phyloP scores from a whole-genome alignment of 2,888 invertebrate species.

The Pegoplata infirma region DNA sequence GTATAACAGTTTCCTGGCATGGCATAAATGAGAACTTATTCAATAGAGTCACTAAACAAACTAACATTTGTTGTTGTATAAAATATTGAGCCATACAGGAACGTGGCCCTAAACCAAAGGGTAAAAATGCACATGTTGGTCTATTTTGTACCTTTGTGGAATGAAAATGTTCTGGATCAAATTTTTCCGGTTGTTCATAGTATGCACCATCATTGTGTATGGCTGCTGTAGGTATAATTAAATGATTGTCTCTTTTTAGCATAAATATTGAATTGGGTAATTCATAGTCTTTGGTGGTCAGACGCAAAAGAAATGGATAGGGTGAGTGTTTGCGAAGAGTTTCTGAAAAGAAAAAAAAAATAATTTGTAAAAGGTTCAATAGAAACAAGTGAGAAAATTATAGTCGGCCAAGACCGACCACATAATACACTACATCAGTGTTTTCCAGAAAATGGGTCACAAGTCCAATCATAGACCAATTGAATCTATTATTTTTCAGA shows the following conservation, averaged over 20 bases:
- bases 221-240: slow-evolving; percentile 75
- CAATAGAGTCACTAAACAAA: slow-evolving; percentile 69
- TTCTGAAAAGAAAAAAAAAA: slow-evolving; percentile 72
- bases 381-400: too few species aligned
- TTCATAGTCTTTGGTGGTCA: slow-evolving; percentile 71
- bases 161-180: slow-evolving; percentile 82
- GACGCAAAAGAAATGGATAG: slow-evolving; percentile 71
- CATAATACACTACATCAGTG: too few species aligned
- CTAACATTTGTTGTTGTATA: slow-evolving; percentile 69
- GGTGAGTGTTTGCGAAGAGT: slow-evolving; percentile 79
- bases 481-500: too few species aligned
- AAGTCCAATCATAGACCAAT: too few species aligned
- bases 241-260: slow-evolving; percentile 69
- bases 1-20: slow-evolving; percentile 68
- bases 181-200: slow-evolving; percentile 80
- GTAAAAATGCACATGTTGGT: slow-evolving; percentile 74
- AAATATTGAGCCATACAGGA: slow-evolving; percentile 71
- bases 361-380: too few species aligned
- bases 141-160: slow-evolving; percentile 79
- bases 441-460: too few species aligned
- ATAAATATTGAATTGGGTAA: slow-evolving; percentile 71
- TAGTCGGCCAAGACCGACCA: too few species aligned
- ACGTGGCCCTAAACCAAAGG: slow-evolving; percentile 73
- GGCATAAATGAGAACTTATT: slow-evolving; percentile 67
- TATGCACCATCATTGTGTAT: slow-evolving; percentile 80